Base-by-base conservation (phyloP, 2,797 vertebrate genomes). In the Chaetophractus vellerosus region DNA sequence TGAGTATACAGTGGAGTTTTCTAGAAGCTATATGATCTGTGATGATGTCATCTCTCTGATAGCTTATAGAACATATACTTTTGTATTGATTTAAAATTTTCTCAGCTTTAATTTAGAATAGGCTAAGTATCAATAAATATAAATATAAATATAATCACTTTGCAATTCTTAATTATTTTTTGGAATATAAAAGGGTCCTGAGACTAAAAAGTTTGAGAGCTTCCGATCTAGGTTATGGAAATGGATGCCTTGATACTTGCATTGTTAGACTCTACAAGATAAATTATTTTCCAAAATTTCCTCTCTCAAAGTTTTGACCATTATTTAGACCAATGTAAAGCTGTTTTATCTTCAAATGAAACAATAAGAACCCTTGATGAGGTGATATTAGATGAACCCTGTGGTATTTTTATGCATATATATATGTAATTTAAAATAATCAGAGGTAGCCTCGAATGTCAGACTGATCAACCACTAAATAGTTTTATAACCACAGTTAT, bases 231-330 rank as follows among this genome's bases (percentile, higher is more conserved):
- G 4, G 16, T 79, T 66, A 71, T 41, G 36, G 9, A 74, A 95
- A 78, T 88, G 75, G 26, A 75, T 64, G 28, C 9, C 80, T 81
- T 92, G 12, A 38, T 79, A 14, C 52, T 86, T 63, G 38, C 21
- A 90, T 76, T 84, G 31, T 64, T 76, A 76, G 48, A 64, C 63
- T 76, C 24, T 45, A 63, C 31, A 79, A 88, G 36, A 52, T 63
- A 68, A 83, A 91, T 89, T 74, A 80, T 81, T 94, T 95, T n/a
- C 52, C 76, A 84, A 1, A 63, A 21, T 71, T 19, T 92, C 15
- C n/a, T n/a, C 24, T 80, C 1, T 81, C 26, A 61, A 85, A 10
- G 0, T 68, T 63, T 28, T 93, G 8, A 74, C 82, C 4, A 79
- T 69, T 91, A 91, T 76, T 75, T 72, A 90, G 76, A 52, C 6